Conservation (phyloP, 2,797 vertebrate genomes). For the Alcedo quadribrachys region DNA sequence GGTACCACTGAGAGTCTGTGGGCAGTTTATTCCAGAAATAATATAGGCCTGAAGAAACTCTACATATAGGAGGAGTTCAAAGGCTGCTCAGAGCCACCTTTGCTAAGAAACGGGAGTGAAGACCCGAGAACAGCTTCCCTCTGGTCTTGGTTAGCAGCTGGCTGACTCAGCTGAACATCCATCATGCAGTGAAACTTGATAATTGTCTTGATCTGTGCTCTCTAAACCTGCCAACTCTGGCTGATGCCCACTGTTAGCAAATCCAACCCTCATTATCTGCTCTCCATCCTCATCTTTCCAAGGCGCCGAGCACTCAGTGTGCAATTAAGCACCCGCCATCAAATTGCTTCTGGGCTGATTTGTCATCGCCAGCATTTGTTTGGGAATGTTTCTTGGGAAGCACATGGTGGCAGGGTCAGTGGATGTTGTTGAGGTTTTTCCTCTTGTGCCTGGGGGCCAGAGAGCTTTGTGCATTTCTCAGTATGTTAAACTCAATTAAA, state of each 20-base stretch:
- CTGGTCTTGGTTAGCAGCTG: background rate
- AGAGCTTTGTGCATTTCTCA: conserved; percentile 51
- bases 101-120: background rate
- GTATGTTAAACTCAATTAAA: conserved; percentile 64
- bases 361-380: conserved; percentile 22
- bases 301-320: background rate
- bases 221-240: background rate
- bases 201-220: conserved; percentile 12
- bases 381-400: conserved; percentile 50
- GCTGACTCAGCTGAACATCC: background rate
- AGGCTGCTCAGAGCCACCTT: background rate
- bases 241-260: background rate
- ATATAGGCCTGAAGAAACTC: background rate
- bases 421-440: conserved; percentile 47
- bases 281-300: background rate
- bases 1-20: background rate
- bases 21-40: background rate
- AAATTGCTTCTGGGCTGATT: background rate
- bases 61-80: background rate
- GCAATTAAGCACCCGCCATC: background rate
- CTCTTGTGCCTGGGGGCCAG: background rate
- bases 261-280: background rate
- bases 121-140: background rate
- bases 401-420: conserved; percentile 49
- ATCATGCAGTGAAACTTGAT: background rate